Base-by-base conservation (phyloP, 2,888 invertebrate species). In the Diarsia rubi region DNA sequence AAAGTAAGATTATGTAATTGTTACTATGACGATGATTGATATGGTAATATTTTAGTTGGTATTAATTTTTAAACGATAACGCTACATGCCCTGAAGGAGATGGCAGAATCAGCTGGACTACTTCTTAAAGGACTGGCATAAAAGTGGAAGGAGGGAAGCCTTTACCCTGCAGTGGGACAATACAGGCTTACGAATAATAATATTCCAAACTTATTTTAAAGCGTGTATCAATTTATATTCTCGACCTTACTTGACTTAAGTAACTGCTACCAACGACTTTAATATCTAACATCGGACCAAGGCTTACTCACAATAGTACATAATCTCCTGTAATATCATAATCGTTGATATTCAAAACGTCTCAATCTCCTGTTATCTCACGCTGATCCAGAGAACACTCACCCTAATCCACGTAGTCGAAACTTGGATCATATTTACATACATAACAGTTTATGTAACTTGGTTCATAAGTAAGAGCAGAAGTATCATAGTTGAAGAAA, bases 371-470 rank as follows among this genome's bases (percentile, higher is more conserved):
- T 57, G 52, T 70, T 67, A 84, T 67, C 81, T 69, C 8, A 19
- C 24, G 37, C 16, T 72, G 73, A 73, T 73, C 81, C 73, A 31
- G 31, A 84, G 76, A 66, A 83, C 57, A 75, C 47, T 84, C 45
- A 57, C 67, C 67, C 24, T 81, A 81, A 84, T 84, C 81, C 77
- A 67, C 54, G 81, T 67, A 72, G 69, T 70, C 54, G 45, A 84
- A 82, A 81, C 82, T 82, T 84, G 73, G 77, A 73, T 74, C 81
- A 79, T 84, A 82, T 84, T 81, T 76, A 77, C 82, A 77, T 84
- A 81, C 81, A 77, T 82, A 84, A 81, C 82, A 67, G 81, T 81
- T 82, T 81, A 80, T 69, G 59, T 76, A 21, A 72, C 27, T 65
- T 49, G 42, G 8, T 9, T 21, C 27, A 52, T 37, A 24, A 31